Percentiles rank a stretch among this genome's conserved stretches.
Conservation (phyloP, 1,140 invertebrate species). For the Glossosoma conforme region DNA sequence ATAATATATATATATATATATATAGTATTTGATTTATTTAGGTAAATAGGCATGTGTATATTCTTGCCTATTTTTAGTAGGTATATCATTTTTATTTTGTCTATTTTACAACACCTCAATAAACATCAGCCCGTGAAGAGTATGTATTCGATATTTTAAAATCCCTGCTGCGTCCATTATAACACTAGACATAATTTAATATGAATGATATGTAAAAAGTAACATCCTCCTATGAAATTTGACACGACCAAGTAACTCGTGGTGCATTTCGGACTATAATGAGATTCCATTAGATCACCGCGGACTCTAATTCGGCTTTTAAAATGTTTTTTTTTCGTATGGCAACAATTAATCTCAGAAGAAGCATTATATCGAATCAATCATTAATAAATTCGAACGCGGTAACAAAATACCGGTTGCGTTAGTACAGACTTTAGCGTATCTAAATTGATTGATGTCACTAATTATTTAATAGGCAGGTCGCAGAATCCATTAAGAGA, state of each 20-base stretch:
- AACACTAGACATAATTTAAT: conserved; percentile 19
- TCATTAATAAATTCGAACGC: conserved; percentile 4
- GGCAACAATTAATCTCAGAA: background rate
- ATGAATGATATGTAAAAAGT: conserved; percentile 20
- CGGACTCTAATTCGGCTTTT: background rate
- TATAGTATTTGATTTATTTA: too few species aligned
- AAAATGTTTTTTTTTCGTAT: background rate
- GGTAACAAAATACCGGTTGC: conserved; percentile 3
- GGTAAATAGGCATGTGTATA: too few species aligned
- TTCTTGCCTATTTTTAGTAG: too few species aligned
- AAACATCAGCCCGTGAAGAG: too few species aligned
- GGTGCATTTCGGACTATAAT: conserved; percentile 11
- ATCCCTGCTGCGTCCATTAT: conserved; percentile 4
- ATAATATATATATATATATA: too few species aligned
- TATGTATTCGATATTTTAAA: background rate
- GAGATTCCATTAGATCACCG: conserved; percentile 10
- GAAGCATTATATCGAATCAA: conserved; percentile 2
- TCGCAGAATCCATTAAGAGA: too few species aligned
- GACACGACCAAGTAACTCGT: conserved; percentile 18
- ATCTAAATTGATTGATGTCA: conserved; percentile 16
- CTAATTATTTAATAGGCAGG: too few species aligned
- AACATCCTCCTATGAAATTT: conserved; percentile 21
- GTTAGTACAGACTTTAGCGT: conserved; percentile 6
- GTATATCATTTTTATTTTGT: too few species aligned
- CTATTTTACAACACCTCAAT: too few species aligned